phyloP scores from a whole-genome alignment of 2,797 vertebrate species.

The Coracias cyanogaster region DNA sequence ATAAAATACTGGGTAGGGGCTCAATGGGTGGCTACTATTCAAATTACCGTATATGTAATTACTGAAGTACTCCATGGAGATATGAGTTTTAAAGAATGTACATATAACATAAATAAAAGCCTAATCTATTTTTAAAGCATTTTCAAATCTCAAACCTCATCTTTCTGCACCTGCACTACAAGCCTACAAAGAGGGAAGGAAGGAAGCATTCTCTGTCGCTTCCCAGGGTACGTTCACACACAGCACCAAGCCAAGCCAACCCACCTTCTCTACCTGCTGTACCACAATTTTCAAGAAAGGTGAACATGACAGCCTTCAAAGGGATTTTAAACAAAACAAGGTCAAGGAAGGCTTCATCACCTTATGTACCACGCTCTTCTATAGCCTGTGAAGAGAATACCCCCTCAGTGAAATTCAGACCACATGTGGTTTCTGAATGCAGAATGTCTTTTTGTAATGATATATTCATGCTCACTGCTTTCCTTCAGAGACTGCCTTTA shows the following conservation, averaged over 20 bases:
- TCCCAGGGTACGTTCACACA: neutral
- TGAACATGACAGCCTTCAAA: constrained; percentile 38
- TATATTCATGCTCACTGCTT: constrained; percentile 29
- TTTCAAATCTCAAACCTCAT: neutral
- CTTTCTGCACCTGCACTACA: neutral
- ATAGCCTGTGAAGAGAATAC: neutral
- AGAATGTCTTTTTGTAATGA: constrained; percentile 50
- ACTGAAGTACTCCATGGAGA: neutral
- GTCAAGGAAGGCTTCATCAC: constrained; percentile 7
- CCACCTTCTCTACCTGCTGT: neutral
- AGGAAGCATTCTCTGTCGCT: neutral
- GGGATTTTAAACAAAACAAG: constrained; percentile 47
- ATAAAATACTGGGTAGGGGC: neutral
- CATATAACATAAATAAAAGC: neutral
- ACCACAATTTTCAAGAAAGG: constrained; percentile 36
- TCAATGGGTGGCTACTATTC: neutral
- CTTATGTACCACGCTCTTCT: neutral
- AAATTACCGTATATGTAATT: neutral
- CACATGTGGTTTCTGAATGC: constrained; percentile 33
- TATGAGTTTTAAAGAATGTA: neutral
- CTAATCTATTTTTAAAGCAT: neutral
- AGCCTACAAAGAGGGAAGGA: neutral
- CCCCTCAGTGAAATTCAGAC: constrained; percentile 6
- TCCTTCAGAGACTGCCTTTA: constrained; percentile 20
- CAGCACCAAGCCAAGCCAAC: neutral